Evolutionary conservation across 2,797 vertebrate genomes (phyloP).

Genomic region (Crocidura indochinensis): DNA sequence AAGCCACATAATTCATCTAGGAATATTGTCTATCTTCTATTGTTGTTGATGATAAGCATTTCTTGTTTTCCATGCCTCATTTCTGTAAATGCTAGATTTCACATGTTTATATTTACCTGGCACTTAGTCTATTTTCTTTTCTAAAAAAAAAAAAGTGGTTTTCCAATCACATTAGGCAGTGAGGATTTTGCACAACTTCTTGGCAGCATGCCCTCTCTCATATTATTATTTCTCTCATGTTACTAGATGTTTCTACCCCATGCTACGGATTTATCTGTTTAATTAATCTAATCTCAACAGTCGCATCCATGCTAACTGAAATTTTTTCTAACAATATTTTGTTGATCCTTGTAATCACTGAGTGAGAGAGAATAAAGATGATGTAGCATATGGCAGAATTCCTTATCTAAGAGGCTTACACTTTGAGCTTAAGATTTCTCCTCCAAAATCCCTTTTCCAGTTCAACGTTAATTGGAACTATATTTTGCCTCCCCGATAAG

Average conservation of each 20-base stretch:
- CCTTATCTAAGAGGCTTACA: constrained; percentile 61
- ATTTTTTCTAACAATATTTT: constrained; percentile 84
- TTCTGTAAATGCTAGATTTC: background rate
- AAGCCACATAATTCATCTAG: background rate
- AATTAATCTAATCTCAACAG: constrained; percentile 88
- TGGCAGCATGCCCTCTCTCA: background rate
- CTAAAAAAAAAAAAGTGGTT: constrained; percentile 59
- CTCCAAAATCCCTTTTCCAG: background rate
- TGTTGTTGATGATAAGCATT: background rate
- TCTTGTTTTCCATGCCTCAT: constrained; percentile 15
- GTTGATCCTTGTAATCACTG: constrained; percentile 76
- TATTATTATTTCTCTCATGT: constrained; percentile 36
- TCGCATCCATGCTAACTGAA: constrained; percentile 78
- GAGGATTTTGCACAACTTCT: constrained; percentile 59
- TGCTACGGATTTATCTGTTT: constrained; percentile 84
- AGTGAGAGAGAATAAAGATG: constrained; percentile 72
- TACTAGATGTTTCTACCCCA: constrained; percentile 66
- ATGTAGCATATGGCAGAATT: constrained; percentile 56
- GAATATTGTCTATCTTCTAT: background rate
- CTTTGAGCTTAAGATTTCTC: constrained; percentile 66
- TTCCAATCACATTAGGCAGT: constrained; percentile 28
- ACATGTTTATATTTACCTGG: background rate
- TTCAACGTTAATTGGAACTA: constrained; percentile 78
- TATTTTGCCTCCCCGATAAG: constrained; percentile 75
- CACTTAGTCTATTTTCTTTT: background rate